Evolutionary conservation across 1,140 invertebrate genomes (phyloP).

Genomic region (Dendrolimus kikuchii): DNA sequence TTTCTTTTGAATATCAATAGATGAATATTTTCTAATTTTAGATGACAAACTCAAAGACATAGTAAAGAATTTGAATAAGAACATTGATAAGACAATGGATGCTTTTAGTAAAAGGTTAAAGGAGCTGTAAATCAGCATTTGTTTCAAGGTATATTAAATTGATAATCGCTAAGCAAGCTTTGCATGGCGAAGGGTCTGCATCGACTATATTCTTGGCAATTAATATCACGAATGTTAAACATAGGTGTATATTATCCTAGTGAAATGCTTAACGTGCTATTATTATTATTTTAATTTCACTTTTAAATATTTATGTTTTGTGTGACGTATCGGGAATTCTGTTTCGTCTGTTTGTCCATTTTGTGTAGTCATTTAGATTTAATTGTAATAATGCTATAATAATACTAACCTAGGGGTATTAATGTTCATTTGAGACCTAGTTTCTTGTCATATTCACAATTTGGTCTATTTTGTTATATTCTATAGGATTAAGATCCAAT

Average conservation of each 20-base stretch:
- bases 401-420: too few relatives aligned
- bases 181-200: slow-evolving; percentile 17
- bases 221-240: background rate
- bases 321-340: too few relatives aligned
- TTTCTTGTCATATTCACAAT: too few relatives aligned
- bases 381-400: too few relatives aligned
- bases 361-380: too few relatives aligned
- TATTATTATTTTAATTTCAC: too few relatives aligned
- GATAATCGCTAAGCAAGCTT: slow-evolving; percentile 17
- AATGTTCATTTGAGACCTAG: too few relatives aligned
- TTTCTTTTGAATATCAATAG: background rate
- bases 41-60: slow-evolving; percentile 25
- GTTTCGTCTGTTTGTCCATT: too few relatives aligned
- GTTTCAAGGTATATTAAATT: slow-evolving; percentile 23
- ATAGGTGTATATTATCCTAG: background rate
- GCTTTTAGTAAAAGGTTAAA: slow-evolving; percentile 32
- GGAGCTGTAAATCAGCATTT: slow-evolving; percentile 35
- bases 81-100: slow-evolving; percentile 46
- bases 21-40: background rate
- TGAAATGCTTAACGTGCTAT: too few relatives aligned
- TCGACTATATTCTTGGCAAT: background rate
- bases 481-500: too few relatives aligned
- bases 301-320: too few relatives aligned
- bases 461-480: too few relatives aligned
- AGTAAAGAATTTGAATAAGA: slow-evolving; percentile 33